Evolutionary conservation across 2,888 invertebrate species (phyloP).

Genomic region (Prenolepis imparis): DNA sequence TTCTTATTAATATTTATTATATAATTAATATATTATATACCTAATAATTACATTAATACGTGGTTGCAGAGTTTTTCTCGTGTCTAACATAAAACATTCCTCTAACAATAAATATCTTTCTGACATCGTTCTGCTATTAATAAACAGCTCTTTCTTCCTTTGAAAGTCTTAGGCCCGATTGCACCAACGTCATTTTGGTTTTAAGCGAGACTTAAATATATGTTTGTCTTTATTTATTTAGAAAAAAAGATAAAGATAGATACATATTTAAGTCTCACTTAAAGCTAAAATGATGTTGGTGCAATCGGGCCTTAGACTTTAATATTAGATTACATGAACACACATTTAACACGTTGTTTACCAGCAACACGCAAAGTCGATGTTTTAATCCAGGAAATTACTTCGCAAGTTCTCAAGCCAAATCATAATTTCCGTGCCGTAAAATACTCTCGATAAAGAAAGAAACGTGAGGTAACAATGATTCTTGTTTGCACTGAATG

Average conservation of each 20-base stretch:
- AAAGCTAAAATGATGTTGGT: no score
- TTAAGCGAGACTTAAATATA: no score
- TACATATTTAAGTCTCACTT: no score
- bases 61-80: not conserved
- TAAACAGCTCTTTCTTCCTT: conserved; percentile 26
- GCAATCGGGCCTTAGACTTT: no score
- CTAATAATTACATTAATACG: not conserved
- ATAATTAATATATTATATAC: not conserved
- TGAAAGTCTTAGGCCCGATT: no score
- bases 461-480: conserved; percentile 66
- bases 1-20: not conserved
- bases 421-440: not conserved
- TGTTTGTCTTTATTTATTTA: no score
- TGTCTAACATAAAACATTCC: not conserved
- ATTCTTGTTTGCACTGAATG: conserved; percentile 59
- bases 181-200: no score
- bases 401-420: conserved; percentile 10
- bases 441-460: conserved; percentile 51
- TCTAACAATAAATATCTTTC: no score
- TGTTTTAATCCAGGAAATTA: conserved; percentile 44
- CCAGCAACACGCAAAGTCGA: conserved; percentile 14
- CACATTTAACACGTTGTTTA: conserved; percentile 26
- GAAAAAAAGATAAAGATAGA: no score
- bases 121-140: not conserved
- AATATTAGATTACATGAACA: conserved; percentile 10